phyloP scores from a whole-genome alignment of 2,113 vertebrate species.

The Grammomys surdaster region DNA sequence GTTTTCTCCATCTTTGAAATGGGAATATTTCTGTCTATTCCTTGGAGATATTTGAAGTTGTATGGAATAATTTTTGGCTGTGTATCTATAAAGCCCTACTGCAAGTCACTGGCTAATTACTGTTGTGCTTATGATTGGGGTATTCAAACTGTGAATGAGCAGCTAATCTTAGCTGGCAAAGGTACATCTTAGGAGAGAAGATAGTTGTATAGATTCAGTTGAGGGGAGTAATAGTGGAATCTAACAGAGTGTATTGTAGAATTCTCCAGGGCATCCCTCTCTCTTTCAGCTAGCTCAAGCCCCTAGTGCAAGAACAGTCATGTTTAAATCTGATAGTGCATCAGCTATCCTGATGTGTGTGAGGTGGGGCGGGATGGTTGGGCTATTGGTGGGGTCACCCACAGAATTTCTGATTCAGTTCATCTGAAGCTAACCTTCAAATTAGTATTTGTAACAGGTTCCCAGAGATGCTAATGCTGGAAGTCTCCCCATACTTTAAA shows the following conservation, averaged over 20 bases:
- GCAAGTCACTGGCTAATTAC: constrained; percentile 10
- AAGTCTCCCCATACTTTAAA: background rate
- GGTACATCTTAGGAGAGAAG: constrained; percentile 25
- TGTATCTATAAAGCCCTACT: background rate
- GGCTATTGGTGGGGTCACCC: background rate
- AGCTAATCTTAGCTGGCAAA: background rate
- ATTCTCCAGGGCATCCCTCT: background rate
- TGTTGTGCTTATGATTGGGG: background rate
- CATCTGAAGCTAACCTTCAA: background rate
- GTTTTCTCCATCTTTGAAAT: constrained; percentile 11
- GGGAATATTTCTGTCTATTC: background rate
- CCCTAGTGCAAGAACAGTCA: background rate
- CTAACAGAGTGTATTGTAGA: background rate
- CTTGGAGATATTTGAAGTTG: background rate
- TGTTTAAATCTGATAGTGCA: background rate
- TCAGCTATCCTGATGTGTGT: background rate
- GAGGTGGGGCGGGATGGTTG: too few species aligned
- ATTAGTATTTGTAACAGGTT: constrained; percentile 20
- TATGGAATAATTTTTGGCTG: background rate
- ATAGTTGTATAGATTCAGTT: background rate
- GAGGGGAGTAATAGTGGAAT: background rate
- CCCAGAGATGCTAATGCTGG: background rate
- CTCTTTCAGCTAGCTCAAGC: background rate
- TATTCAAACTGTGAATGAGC: background rate
- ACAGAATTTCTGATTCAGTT: constrained; percentile 9